phyloP scores from a whole-genome alignment of 1,140 invertebrate genomes.

The Drosophila kohkoa region DNA sequence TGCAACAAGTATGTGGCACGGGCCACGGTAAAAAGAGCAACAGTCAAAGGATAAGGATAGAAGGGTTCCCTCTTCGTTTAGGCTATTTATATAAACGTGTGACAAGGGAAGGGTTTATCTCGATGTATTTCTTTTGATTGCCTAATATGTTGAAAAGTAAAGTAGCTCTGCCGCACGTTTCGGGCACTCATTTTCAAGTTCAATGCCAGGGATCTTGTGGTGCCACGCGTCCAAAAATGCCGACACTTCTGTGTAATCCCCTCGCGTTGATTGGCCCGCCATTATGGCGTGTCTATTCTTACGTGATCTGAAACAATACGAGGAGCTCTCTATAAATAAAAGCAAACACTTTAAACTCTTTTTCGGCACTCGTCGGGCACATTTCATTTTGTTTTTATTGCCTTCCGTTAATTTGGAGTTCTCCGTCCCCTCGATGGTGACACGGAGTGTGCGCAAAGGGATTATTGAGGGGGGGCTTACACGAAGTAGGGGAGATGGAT shows the following conservation, averaged over 20 bases:
- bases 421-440: constrained; percentile 8
- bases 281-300: constrained; percentile 3
- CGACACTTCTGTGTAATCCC: constrained; percentile 57
- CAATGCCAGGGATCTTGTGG: constrained; percentile 78
- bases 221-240: constrained; percentile 62
- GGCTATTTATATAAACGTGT: constrained; percentile 55
- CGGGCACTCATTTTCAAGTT: constrained; percentile 68
- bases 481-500: neutral
- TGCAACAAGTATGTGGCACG: constrained; percentile 60
- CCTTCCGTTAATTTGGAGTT: constrained; percentile 58
- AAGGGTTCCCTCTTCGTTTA: constrained; percentile 53
- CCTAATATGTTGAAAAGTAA: constrained; percentile 70
- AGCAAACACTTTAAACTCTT: constrained; percentile 64
- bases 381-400: constrained; percentile 77
- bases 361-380: constrained; percentile 51
- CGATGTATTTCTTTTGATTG: constrained; percentile 43
- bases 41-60: constrained; percentile 16
- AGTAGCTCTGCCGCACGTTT: constrained; percentile 21
- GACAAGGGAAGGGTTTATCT: constrained; percentile 37
- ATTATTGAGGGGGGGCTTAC: constrained; percentile 1
- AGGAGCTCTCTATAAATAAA: constrained; percentile 66
- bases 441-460: constrained; percentile 5
- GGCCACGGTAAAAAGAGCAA: constrained; percentile 18
- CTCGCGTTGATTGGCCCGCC: constrained; percentile 62
- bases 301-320: constrained; percentile 28